phyloP scores from a whole-genome alignment of 2,888 invertebrate species.

The Stenolophus ochropezus region DNA sequence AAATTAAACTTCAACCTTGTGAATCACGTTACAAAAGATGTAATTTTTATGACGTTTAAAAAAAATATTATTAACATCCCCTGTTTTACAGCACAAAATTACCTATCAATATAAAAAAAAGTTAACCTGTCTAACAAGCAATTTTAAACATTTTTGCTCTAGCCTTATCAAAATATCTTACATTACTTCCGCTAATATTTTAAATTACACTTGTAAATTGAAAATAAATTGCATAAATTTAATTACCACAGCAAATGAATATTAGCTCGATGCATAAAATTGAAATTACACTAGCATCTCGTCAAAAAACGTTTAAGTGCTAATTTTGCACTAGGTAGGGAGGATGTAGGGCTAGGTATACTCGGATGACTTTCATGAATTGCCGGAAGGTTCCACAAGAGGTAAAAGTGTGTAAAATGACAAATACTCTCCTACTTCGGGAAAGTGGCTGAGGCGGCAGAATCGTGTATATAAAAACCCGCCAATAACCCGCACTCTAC shows the following conservation, averaged over 20 bases:
- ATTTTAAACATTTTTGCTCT: no score
- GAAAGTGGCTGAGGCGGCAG: not conserved
- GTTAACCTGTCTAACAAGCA: no score
- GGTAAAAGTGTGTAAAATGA: conserved; percentile 54
- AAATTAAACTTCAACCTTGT: no score
- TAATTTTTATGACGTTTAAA: no score
- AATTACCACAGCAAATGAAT: not conserved
- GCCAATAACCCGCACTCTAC: conserved; percentile 35
- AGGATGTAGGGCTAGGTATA: conserved; percentile 24
- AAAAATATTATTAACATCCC: no score
- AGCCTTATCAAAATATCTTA: no score
- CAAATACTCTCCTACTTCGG: conserved; percentile 43
- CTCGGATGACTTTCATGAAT: conserved; percentile 31
- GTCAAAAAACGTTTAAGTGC: conserved; percentile 40
- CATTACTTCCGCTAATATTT: no score
- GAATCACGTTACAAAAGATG: no score
- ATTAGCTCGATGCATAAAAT: conserved; percentile 36
- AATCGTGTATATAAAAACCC: conserved; percentile 53
- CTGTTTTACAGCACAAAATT: no score
- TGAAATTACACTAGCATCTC: not conserved
- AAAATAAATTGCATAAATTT: not conserved
- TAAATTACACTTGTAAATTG: not conserved
- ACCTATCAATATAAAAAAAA: no score
- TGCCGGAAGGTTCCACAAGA: conserved; percentile 51
- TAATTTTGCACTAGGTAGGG: conserved; percentile 22